Evolutionary conservation across 1,140 invertebrate genomes (phyloP), one percentile per base, ranked within the genome.

Genomic region (Oreohelix idahoensis): DNA sequence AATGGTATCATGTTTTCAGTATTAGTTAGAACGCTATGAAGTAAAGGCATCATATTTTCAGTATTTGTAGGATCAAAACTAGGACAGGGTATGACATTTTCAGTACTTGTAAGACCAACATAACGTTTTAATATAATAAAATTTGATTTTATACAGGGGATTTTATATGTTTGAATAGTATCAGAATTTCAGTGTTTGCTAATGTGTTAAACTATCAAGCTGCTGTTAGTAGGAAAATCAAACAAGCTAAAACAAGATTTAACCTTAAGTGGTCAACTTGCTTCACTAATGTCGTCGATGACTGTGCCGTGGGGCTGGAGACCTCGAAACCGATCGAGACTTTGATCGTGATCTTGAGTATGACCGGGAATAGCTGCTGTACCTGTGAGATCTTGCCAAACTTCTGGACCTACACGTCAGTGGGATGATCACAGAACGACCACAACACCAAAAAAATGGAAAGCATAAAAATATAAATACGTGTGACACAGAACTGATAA

Each of bases 271-370:
- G 20, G 20, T n/a, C 74, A 26, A 76, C 17, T 2, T 5, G 32
- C 74, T n/a, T 76, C 51, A 78, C n/a, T 79, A 42, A 15, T 79
- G n/a, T 39, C 32, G 13, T 66, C 77, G 32, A 38, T 29, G 35
- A 32, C 51, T 32, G 23, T n/a, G 2, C 13, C 36, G 17, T 35
- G 11, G 58, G 26, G 17, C 49, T 1, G 45, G 71, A 0, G 84
- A 81, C 63, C 63, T 45, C 5, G 84, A 84, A 26, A 42, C 38
- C 35, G 83, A 77, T 4, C 71, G 70, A 66, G 79, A 81, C 63
- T 80, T 36, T 36, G 79, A 83, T n/a, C 63, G 53, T 23, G 82
- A 83, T 29, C 80, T 79, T 11, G 83, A 80, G 32, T 38, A 63
- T 20, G 39, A 84, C 69, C 83, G 51, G 39, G 77, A 75, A n/a